Conservation (phyloP, 2,113 vertebrate genomes). For the Ceyx melanurus region DNA sequence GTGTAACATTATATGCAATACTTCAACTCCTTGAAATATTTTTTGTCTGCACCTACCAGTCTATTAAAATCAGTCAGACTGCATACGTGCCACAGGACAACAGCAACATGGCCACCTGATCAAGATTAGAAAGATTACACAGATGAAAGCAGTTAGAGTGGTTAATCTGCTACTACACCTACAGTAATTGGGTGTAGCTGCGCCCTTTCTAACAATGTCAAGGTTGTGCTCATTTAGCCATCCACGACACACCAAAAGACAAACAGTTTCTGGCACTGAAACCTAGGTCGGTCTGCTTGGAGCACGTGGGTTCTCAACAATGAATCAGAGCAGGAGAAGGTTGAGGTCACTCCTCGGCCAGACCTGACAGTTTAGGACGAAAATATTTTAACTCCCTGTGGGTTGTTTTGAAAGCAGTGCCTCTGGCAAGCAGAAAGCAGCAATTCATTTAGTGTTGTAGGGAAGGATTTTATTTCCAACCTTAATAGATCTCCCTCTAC, state of each 20-base stretch:
- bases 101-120: constrained; percentile 22
- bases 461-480: not conserved
- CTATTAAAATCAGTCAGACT: not conserved
- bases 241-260: not conserved
- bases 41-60: not conserved
- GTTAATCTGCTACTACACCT: constrained; percentile 69
- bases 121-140: constrained; percentile 63
- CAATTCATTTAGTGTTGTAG: not conserved
- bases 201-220: constrained; percentile 55
- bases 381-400: constrained; percentile 48
- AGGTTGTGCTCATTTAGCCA: constrained; percentile 31
- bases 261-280: constrained; percentile 48
- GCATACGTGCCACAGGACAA: constrained; percentile 35
- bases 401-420: not conserved
- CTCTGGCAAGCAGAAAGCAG: not conserved
- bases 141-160: constrained; percentile 37
- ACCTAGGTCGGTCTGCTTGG: not conserved
- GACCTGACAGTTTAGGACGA: not conserved
- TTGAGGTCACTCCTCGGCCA: constrained; percentile 42
- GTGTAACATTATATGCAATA: not conserved
- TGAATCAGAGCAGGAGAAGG: constrained; percentile 40
- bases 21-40: not conserved
- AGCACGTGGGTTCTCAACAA: not conserved
- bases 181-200: constrained; percentile 24
- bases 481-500: not conserved